Conservation (phyloP, 2,113 vertebrate genomes). For the Melanerpes formicivorus region DNA sequence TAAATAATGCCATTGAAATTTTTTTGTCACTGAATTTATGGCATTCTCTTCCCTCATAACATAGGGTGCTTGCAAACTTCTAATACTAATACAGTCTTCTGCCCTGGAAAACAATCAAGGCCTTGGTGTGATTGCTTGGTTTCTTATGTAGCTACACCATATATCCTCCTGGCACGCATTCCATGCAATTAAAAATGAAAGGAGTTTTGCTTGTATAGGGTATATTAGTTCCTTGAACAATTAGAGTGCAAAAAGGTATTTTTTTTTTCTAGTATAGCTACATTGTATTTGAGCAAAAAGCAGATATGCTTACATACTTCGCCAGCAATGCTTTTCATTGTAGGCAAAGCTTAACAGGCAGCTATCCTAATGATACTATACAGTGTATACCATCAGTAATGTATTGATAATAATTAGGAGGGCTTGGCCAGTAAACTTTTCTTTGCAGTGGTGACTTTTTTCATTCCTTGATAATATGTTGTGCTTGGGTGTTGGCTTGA, state of each 20-base stretch:
- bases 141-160: not conserved
- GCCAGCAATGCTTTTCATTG: not conserved
- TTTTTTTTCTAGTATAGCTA: not conserved
- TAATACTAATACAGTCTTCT: not conserved
- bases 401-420: not conserved
- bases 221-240: not conserved
- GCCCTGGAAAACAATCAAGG: not conserved
- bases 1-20: not conserved
- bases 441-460: not conserved
- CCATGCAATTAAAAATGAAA: not conserved
- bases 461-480: not conserved
- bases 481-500: not conserved
- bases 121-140: not conserved
- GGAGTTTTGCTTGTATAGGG: not conserved
- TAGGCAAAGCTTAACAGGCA: not conserved
- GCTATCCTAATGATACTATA: not conserved
- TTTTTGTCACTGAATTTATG: not conserved
- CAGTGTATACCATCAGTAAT: not conserved
- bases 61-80: not conserved
- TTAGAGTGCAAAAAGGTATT: not conserved
- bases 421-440: not conserved
- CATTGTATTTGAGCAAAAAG: not conserved
- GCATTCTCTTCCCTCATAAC: not conserved
- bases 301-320: not conserved
- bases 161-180: not conserved